Conservation (phyloP, 2,113 vertebrate genomes). For the Campylomormyrus numenius region DNA sequence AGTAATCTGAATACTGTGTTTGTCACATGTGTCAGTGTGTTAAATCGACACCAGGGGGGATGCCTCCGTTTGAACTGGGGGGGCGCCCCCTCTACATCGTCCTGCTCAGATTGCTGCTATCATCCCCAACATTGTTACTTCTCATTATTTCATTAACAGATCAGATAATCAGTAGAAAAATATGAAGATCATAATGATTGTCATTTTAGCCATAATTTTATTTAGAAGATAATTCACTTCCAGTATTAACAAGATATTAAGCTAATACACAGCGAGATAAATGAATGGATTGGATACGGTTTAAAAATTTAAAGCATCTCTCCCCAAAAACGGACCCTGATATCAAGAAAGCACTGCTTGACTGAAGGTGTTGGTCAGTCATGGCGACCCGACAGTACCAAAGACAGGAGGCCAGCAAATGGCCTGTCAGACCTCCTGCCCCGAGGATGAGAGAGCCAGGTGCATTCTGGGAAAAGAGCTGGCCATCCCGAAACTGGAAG, state of each 20-base stretch:
- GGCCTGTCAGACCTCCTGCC: neutral
- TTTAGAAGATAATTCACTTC: neutral
- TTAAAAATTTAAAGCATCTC: neutral
- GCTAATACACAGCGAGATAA: neutral
- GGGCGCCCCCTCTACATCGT: neutral
- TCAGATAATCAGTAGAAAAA: neutral
- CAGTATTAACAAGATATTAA: neutral
- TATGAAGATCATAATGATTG: neutral
- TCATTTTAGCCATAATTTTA: neutral
- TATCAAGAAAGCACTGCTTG: neutral
- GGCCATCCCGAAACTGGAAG: neutral
- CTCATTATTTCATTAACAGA: neutral
- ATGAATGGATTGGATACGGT: neutral
- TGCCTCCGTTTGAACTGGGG: neutral
- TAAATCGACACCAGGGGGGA: neutral
- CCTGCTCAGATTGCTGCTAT: neutral
- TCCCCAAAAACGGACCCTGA: neutral
- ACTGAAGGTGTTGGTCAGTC: neutral
- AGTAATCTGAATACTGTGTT: neutral
- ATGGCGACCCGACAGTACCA: neutral
- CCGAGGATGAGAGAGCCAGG: neutral
- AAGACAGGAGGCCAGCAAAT: neutral
- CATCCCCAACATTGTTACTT: neutral
- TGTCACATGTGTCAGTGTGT: neutral
- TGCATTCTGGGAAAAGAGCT: neutral